Evolutionary conservation across 2,113 vertebrate species (phyloP).

Genomic region (Cochlearius cochlearius): DNA sequence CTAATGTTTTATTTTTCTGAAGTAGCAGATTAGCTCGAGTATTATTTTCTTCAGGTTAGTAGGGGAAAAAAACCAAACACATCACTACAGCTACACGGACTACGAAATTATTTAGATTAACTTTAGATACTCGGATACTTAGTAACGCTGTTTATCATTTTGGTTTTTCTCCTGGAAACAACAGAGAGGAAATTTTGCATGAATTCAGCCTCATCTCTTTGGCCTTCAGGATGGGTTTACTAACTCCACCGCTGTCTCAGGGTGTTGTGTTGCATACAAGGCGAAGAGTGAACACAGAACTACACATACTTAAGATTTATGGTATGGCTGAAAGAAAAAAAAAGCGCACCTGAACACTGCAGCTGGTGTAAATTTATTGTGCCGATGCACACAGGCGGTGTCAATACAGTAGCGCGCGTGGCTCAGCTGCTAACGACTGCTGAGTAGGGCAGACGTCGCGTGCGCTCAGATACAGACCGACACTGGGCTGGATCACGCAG

Average conservation of each 20-base stretch:
- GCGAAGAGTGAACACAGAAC: background rate
- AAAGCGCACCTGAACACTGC: background rate
- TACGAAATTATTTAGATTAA: background rate
- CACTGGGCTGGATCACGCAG: background rate
- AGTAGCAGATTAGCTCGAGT: background rate
- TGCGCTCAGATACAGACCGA: background rate
- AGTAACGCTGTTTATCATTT: background rate
- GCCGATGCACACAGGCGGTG: background rate
- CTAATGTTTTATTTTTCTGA: background rate
- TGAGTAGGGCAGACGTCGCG: background rate
- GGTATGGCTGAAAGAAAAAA: background rate
- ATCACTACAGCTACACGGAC: background rate
- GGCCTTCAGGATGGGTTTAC: background rate
- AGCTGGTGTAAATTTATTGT: background rate
- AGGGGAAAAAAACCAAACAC: accelerated
- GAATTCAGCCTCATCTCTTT: background rate
- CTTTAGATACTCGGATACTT: background rate
- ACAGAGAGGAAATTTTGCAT: background rate
- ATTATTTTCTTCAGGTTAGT: background rate
- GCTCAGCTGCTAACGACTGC: background rate
- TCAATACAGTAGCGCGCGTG: background rate
- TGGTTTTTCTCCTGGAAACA: background rate
- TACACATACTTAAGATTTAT: background rate
- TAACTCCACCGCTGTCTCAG: background rate
- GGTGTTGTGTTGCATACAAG: background rate